Base-by-base conservation (phyloP, 2,797 vertebrate species). In the Chloroceryle amazona region DNA sequence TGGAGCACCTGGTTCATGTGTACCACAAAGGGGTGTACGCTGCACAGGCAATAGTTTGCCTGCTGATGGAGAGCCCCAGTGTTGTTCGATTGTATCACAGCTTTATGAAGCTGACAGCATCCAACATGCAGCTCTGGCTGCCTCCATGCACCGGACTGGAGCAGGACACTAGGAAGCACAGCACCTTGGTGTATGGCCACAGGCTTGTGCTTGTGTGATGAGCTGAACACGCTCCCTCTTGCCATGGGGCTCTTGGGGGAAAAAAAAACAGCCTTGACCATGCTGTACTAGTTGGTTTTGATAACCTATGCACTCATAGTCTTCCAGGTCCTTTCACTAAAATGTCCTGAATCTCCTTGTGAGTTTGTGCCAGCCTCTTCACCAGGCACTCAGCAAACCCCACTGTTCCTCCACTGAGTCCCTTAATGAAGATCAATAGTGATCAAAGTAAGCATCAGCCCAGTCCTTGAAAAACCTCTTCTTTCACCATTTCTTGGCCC, bases 191-290 rank as follows among this genome's bases (percentile, higher is more conserved):
- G 44, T 58, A 13, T 0, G 3, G 19, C 35, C 3, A 0, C 31
- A 18, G 61, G 42, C 7, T 5, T 29, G 12, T 6, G 0, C 13
- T 33, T 0, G 0, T 13, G 44, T 3, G 5, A 29, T 0, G 6
- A 89, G 39, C 31, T 41, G 41, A n/a, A 22, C 2, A 19, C 58
- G 42, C 29, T 66, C 19, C 47, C 23, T 39, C 58, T 39, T 47
- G 57, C 44, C 47, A 0, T 7, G 12, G 66, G n/a, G 25, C 26
- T 42, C 81, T 23, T 52, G 19, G 37, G 35, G 54, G 9, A 29
- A 21, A 72, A 11, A 1, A 1, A 11, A 1, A 1, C 16, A 29
- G 16, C 4, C 19, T 33, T 12, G 10, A 2, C 46, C 28, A 6
- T 8, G 17, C 22, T 49, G 6, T 26, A 19, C 35, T 15, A 12